Evolutionary conservation across 2,113 vertebrate genomes (phyloP), one percentile per base, ranked within the genome.

Genomic region (Oncorhynchus keta): DNA sequence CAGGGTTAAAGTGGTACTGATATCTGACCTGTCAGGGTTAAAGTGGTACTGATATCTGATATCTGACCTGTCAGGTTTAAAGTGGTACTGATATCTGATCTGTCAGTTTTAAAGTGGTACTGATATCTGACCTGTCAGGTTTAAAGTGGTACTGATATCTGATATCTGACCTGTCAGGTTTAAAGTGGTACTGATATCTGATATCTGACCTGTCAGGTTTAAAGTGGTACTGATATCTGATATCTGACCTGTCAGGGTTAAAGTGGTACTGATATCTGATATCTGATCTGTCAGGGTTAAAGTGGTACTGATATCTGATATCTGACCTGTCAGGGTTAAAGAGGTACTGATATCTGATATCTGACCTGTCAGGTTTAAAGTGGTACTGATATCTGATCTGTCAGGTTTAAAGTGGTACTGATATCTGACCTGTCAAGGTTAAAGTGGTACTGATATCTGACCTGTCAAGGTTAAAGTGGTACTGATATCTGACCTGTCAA

Each of bases 291-390:
- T 97, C 95, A 71, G 93, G 84, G 74, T 32, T 32, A 32, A 32
- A 32, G 5, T 32, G 2, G 24, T n/a, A n/a, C n/a, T n/a, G n/a
- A 26, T 26, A 2, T 28, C 5, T 32, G 32, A 32, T 32, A 0
- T 55, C 76, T 83, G 87, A 99, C 97, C 95, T 92, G 84, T 97
- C 95, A 72, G 93, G 84, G 74, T 35, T 35, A 35, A 35, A 35
- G 32, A n/a, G n/a, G n/a, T n/a, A n/a, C n/a, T 35, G 32, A 35
- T 35, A 0, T 55, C 76, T 83, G 87, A 99, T 32, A 0, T 55
- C 76, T 83, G 87, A 99, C 97, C 95, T 92, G 84, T 97, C 95
- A 72, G 93, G 84, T 73, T 35, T 35, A 35, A 35, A 6, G 32
- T 35, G 1, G 32, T 35, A 6, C 32, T 35, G 32, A 35, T 35